Base-by-base conservation (phyloP, 2,888 invertebrate genomes). In the Sisyra nigra region DNA sequence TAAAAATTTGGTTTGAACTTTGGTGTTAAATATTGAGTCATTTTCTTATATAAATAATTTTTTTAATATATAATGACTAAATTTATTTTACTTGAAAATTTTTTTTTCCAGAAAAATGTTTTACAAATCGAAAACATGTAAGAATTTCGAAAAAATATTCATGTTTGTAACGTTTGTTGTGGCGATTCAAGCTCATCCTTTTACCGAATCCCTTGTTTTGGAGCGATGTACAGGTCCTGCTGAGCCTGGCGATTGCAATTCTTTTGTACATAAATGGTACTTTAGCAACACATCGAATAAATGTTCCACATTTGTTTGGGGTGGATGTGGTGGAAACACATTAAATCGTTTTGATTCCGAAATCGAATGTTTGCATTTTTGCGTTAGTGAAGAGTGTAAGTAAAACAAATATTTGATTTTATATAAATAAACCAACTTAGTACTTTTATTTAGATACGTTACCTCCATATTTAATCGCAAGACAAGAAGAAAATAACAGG, bases 321-420 rank as follows among this genome's bases (percentile, higher is more conserved):
- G 79, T 40, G 80, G 80, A 41, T 80, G 80, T 52, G 69, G 71
- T 35, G 79, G 78, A 13, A 80, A 78, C 55, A 63, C 66, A 11
- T 71, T 72, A 49, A 80, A 80, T 57, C 65, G 77, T 47, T 80
- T 80, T 56, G 72, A 76, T 53, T 73, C 72, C 13, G 76, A 79
- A 57, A 63, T 67, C 19, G 76, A 78, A 51, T 80, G 80, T 54
- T 62, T 76, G 40, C 68, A 73, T 52, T 67, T 69, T 49, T 80
- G 80, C 57, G 60, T 72, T 46, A 70, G 72, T n/a, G 69, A 68
- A 48, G 66, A 70, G 50, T 63, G 72, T 72, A 61, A 67, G 65
- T 53, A 45, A 1, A 19, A 19, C 11, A 47, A 41, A 17, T 11
- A 39, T 19, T 34, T 14, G 33, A 3, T 24, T 5, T 24, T 24